Evolutionary conservation across 53 echinoderm and acorn worm species (phyloP), one percentile per base, ranked within the genome.

Genomic region (Zoroaster sp.): DNA sequence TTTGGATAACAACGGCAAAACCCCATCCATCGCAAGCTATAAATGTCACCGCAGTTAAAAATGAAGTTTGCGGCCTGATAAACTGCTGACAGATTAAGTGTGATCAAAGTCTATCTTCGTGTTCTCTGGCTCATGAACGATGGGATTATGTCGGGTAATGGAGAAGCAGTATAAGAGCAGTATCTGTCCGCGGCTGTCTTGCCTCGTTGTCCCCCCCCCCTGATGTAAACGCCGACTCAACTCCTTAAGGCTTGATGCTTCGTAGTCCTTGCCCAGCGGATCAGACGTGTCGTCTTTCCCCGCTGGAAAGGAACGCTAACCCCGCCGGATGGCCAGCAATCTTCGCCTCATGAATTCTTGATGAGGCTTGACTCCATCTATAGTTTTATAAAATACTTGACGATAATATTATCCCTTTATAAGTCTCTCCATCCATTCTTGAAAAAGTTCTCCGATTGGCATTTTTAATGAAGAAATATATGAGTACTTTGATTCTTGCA

Each of bases 341-440:
- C 85, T 85, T 85, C 85, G 85, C 85, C 85, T 85, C 71, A 85
- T 85, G 85, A 85, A 85, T 85, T 85, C 85, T 85, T 85, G 85
- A 85, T 85, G 85, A 85, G 35, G 47, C 85, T 47, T 47, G 85
- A 46, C 85, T 85, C 71, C 47, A n/a, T 35, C 85, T 71, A 35
- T n/a, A n/a, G 54, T 79, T 45, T 31, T 49, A 55, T 41, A 73
- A 72, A 42, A n/a, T 36, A 36, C 78, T 37, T 18, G 59, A 20
- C 39, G 15, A 20, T 55, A 39, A 78, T 78, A 13, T 53, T 78
- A 35, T 78, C 55, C 37, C 35, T 35, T 25, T n/a, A n/a, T n/a
- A n/a, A n/a, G n/a, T n/a, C n/a, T n/a, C n/a, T n/a, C n/a, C n/a
- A n/a, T n/a, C n/a, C n/a, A n/a, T n/a, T n/a, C n/a, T n/a, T n/a